Percentiles rank a stretch among this genome's conserved stretches.
Conservation (phyloP, 2,797 vertebrate species). For the Salmo trutta region DNA sequence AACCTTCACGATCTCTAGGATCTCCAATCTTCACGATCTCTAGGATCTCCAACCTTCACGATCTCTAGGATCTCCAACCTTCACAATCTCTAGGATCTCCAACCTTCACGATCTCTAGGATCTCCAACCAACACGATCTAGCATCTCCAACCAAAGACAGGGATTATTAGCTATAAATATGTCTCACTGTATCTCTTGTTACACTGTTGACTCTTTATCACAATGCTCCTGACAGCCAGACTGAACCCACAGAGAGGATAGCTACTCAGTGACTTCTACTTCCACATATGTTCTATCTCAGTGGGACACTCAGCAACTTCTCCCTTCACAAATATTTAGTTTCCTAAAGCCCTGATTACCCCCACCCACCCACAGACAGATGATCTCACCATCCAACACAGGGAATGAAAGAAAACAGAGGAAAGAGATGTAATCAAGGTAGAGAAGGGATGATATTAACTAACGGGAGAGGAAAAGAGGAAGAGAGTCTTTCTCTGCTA, state of each 20-base stretch:
- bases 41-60: too few relatives aligned
- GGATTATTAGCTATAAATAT: neutral
- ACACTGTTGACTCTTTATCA: too few relatives aligned
- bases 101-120: too few relatives aligned
- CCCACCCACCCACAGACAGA: neutral
- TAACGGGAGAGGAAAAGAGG: conserved; percentile 21
- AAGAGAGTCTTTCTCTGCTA: neutral
- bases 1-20: too few relatives aligned
- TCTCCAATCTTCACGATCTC: too few relatives aligned
- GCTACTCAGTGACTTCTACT: conserved; percentile 22
- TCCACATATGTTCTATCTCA: conserved; percentile 50
- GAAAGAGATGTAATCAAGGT: neutral
- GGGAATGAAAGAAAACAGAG: neutral
- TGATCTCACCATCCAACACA: conserved; percentile 3
- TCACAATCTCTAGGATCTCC: too few relatives aligned
- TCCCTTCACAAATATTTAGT: conserved; percentile 51
- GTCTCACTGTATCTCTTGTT: neutral
- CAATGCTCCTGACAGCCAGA: neutral
- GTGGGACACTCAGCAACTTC: neutral
- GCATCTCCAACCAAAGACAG: neutral
- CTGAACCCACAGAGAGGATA: neutral
- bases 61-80: too few relatives aligned
- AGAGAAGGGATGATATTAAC: conserved; percentile 6
- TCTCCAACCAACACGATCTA: too few relatives aligned
- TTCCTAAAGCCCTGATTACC: conserved; percentile 25